Evolutionary conservation across 2,113 vertebrate genomes (phyloP).

Genomic region (Leucopsar rothschildi): DNA sequence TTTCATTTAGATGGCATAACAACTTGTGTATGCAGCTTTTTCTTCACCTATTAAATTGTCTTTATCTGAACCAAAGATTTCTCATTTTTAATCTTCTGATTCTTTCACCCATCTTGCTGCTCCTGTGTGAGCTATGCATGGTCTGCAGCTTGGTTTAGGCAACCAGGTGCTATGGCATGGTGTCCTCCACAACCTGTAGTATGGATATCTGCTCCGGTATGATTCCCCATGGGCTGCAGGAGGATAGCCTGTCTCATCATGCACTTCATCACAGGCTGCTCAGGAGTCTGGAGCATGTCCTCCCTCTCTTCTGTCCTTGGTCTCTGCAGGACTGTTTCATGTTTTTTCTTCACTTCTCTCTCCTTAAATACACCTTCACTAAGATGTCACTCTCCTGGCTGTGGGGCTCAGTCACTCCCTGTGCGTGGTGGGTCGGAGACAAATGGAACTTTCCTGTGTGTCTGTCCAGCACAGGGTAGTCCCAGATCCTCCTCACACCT

Average conservation of each 20-base stretch:
- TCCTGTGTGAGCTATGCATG: accelerated
- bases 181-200: background rate
- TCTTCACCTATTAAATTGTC: background rate
- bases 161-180: background rate
- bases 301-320: background rate
- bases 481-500: background rate
- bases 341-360: background rate
- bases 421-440: accelerated
- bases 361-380: background rate
- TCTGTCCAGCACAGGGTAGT: accelerated
- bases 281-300: background rate
- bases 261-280: background rate
- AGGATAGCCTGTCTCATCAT: background rate
- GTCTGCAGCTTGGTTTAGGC: background rate
- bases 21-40: background rate
- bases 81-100: background rate
- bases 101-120: background rate
- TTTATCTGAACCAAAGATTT: background rate
- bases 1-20: background rate
- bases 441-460: accelerated
- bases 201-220: accelerated
- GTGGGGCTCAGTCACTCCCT: accelerated
- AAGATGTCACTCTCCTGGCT: background rate
- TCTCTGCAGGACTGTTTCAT: background rate
- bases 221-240: background rate